Base-by-base conservation (phyloP, 1,140 invertebrate genomes). In the Philopotamus ludificatus region DNA sequence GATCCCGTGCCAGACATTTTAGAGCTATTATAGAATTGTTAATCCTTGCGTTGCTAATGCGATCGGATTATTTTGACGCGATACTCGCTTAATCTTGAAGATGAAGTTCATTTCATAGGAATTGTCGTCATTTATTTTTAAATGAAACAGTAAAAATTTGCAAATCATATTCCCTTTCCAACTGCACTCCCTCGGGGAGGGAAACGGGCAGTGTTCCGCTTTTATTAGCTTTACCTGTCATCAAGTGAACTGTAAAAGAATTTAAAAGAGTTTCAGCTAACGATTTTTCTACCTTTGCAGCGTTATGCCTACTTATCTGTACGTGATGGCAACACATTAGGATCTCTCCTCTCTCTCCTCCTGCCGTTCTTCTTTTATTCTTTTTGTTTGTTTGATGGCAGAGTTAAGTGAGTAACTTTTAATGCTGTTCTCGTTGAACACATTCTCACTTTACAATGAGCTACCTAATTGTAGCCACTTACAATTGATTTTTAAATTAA, bases 151-250 rank as follows among this genome's bases (percentile, higher is more conserved):
- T 34, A 34, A 34, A 34, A 34, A 34, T n/a, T n/a, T n/a, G n/a
- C n/a, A n/a, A n/a, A n/a, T n/a, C 28, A 34, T 34, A 34, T 47
- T 18, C 15, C n/a, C 15, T 47, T 18, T 47, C 44, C 16, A n/a
- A 47, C 18, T 49, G 15, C 20, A 18, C 47, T 62, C 49, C 39
- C 15, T 42, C 9, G 62, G 51, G 53, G 58, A 58, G 58, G 41
- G 50, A 65, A 65, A 50, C 47, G 63, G 63, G 25, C 45, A 16
- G 55, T 53, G 49, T 65, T 55, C 57, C 65, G 34, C 65, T 60
- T 66, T 66, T 61, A 66, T 66, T 66, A 66, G 58, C 65, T 34
- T 51, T 66, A 66, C 65, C 65, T 66, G 65, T 66, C 65, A 66
- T 66, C 65, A 61, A 61, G 57, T 47, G 57, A 66, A 66, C 65